A percentile compares a stretch with the other conserved stretches of the same genome.
Conservation (phyloP, 2,113 vertebrate genomes). For the Forbesichthys papilliferus region DNA sequence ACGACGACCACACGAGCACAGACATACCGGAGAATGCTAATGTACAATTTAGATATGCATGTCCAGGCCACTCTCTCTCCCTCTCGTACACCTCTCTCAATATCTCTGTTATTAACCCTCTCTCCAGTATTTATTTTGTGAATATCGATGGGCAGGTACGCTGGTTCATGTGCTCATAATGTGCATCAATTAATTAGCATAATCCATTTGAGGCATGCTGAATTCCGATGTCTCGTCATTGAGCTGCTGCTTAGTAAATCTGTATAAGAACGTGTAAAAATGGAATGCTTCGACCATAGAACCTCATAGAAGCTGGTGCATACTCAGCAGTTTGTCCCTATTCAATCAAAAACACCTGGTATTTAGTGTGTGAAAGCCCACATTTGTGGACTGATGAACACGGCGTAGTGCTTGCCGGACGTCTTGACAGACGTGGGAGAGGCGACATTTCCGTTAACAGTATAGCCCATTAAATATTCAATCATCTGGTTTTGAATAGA, state of each 20-base stretch:
- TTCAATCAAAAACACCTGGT: constrained; percentile 37
- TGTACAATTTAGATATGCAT: neutral
- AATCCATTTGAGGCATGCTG: constrained; percentile 3
- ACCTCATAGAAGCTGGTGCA: constrained; percentile 10
- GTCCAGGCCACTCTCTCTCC: neutral
- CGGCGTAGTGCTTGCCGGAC: constrained; percentile 55
- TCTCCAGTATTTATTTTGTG: neutral
- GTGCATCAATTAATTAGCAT: constrained; percentile 5
- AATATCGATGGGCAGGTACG: neutral
- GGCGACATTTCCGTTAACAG: constrained; percentile 40
- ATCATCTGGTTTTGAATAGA: constrained; percentile 42
- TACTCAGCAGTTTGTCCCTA: constrained; percentile 41
- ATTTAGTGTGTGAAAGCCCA: constrained; percentile 31
- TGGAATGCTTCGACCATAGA: constrained; percentile 1
- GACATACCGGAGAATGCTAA: constrained; percentile 7
- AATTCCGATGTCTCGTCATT: constrained; percentile 27
- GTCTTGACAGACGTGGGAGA: constrained; percentile 43
- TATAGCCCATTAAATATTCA: constrained; percentile 50
- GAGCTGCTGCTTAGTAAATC: constrained; percentile 22
- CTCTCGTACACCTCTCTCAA: neutral
- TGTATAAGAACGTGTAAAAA: constrained; percentile 21
- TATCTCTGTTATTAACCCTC: constrained; percentile 3
- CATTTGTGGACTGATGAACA: constrained; percentile 51
- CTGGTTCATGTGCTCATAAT: neutral
- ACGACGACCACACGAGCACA: neutral